Evolutionary conservation across 2,888 invertebrate species (phyloP), one percentile per base, ranked within the genome.

Genomic region (Drosophila greeni): DNA sequence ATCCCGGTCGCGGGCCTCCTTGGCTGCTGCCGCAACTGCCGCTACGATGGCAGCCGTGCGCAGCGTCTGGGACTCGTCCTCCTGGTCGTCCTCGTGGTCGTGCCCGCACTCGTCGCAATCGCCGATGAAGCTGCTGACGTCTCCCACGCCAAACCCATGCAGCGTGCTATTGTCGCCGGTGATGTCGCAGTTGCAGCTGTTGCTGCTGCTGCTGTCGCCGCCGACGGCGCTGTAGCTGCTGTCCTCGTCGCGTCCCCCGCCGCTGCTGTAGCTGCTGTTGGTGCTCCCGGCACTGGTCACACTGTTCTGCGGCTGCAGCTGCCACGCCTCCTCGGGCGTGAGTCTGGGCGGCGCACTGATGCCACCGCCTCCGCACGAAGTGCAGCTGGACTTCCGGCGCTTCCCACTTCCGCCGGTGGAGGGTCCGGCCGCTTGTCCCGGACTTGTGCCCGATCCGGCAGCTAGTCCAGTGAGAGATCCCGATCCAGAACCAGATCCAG

Each of bases 181-280:
- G n/a, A 87, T 86, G 55, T 87, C 87, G 62, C 87, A 87, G 65
- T 85, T 86, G 68, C 87, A 86, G 58, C 87, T 87, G 45, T 85
- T 87, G 67, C 85, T 86, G 73, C 86, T 87, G 62, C 87, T 87
- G 57, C 79, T 85, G 43, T 77, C 84, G 49, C 76, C 82, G 5
- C 82, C 75, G 11, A 78, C 60, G 20, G 79, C 75, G 31, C 80
- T 76, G 52, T 74, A 76, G 55, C 77, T 81, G 73, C 82, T 80
- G 14, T 76, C 76, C 42, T 76, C 85, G 77, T 73, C 76, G 23
- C 72, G 70, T 16, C 62, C 75, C 18, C 59, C 75, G 6, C 74
- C 80, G 69, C 77, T 82, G 70, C 80, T 82, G 33, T 73, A 72
- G 43, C 74, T 81, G 43, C 82, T 84, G 36, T 77, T 82, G 48